Base-by-base conservation (phyloP, 1,140 invertebrate genomes). In the Dryas iulia region DNA sequence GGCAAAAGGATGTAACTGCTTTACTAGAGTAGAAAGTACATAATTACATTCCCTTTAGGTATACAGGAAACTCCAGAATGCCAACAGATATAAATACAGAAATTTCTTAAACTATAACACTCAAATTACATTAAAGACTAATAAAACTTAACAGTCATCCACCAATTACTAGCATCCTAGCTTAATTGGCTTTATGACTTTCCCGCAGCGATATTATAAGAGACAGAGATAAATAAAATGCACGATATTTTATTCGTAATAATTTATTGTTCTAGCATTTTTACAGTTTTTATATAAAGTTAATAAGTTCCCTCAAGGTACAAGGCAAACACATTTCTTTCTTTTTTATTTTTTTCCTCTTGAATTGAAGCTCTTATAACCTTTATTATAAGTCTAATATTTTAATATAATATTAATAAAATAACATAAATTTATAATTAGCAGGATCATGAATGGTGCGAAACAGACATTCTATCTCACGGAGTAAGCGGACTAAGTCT, bases 401-500 rank as follows among this genome's bases (percentile, higher is more conserved):
- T n/a, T 39, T 6, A 39, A 5, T 18, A n/a, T 39, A 39, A 14
- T 39, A 0, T 18, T 5, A 18, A 18, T 18, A 18, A 39, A 39
- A 5, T 54, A n/a, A 54, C 7, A 39, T 25, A 54, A 24, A 18
- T 53, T 3, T 28, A 53, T 39, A 62, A 35, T 63, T 70, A 72
- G 12, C 78, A 89, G 89, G 87, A 91, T 12, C 80, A 84, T 62
- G 86, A 89, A 54, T 89, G 89, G 86, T 81, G 66, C 52, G 90
- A 92, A 74, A 86, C 84, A 0, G 90, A 91, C 31, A 83, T 86
- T 18, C 75, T 92, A 3, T 79, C 85, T 0, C 91, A 91, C 56
- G 91, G 90, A 0, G 78, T 92, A 28, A 92, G 90, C 69, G 91
- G 89, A 0, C 74, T 92, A 10, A 91, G 89, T 52, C 79, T 92